Base-by-base conservation (phyloP, 2,797 vertebrate genomes). In the Acanthornis magna region DNA sequence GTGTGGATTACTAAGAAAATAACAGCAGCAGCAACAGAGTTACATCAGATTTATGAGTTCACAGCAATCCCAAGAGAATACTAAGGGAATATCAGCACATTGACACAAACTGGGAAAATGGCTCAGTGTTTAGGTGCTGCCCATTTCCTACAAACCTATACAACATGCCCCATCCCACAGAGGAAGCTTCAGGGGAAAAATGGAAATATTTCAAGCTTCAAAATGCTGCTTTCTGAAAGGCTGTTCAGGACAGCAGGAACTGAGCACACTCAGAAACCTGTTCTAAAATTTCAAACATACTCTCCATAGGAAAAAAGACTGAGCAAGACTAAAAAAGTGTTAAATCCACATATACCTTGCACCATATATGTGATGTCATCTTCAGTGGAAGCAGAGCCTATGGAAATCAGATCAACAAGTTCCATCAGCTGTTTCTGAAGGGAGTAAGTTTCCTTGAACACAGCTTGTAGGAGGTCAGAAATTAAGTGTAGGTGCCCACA, bases 391-490 rank as follows among this genome's bases (percentile, higher is more conserved):
- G 82, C 96, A 93, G 97, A 97, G 36, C 96, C 98, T 30, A 99
- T 7, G 63, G 97, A 98, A 90, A 99, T 97, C 89, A 95, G 97
- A 92, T 99, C 99, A 88, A 99, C 91, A 20, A 99, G 86, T 75
- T 98, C 99, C 98, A 99, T 98, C 42, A 99, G 96, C 76, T 98
- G 97, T 81, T 99, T 99, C 92, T 99, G 99, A 70, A 99, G 98
- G 43, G 97, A 97, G 91, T 99, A 99, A 11, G 99, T 98, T 84
- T 98, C 99, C 93, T 99, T 99, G 95, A 99, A 99, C 75, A 99
- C 89, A 36, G 98, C 97, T 93, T 99, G 99, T 3, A 99, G 98
- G 80, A 99, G 98, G 95, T 99, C 99, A 38, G 98, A 98, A 73
- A 99, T 98, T 43, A 99, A 93, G 27, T 99, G 98, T 80, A 99